Conservation (phyloP, 2,888 invertebrate genomes). For the Halictus ligatus region DNA sequence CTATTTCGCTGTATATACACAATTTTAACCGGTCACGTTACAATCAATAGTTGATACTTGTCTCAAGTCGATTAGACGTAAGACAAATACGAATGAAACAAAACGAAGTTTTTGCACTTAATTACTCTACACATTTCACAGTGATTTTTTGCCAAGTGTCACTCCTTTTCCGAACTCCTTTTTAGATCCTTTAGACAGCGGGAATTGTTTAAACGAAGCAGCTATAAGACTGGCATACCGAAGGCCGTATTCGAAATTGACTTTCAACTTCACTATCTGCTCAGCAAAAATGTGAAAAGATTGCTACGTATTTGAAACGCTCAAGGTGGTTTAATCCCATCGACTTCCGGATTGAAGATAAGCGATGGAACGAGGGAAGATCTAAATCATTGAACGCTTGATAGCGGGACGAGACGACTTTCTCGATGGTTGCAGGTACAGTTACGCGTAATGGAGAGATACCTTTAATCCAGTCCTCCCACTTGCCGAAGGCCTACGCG, state of each 20-base stretch:
- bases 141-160: neutral
- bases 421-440: slow-evolving; percentile 61
- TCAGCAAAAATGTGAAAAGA: neutral
- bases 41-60: neutral
- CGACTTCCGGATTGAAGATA: neutral
- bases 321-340: neutral
- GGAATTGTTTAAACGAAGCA: neutral
- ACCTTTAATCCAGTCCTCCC: slow-evolving; percentile 72
- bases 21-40: neutral
- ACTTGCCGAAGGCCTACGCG: slow-evolving; percentile 72
- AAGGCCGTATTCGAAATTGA: neutral
- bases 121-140: neutral
- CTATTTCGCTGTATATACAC: slow-evolving; percentile 13
- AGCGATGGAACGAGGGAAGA: neutral
- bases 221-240: neutral
- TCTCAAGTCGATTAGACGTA: neutral
- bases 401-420: slow-evolving; percentile 47
- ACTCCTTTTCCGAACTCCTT: neutral
- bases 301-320: neutral
- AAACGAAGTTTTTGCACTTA: neutral
- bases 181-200: neutral
- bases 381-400: slow-evolving; percentile 24
- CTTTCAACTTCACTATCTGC: neutral
- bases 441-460: slow-evolving; percentile 67
- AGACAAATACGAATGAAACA: neutral